Conservation (phyloP, 2,888 invertebrate species). For the Embidobia sp. region DNA sequence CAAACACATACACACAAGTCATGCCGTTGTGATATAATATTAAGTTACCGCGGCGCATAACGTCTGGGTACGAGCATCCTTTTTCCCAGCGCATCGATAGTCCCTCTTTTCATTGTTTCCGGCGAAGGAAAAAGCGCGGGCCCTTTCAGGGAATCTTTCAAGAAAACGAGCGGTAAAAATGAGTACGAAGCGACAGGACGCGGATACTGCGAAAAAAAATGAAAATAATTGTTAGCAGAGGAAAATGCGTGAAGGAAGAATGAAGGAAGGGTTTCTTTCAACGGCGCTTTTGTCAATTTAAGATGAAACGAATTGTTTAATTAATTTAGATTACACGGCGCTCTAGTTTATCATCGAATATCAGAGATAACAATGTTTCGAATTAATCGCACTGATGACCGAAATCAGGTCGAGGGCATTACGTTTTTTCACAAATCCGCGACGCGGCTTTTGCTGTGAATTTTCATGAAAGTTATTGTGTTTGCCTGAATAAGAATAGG, state of each 20-base stretch:
- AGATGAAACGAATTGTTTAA: no score
- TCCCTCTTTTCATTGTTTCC: conserved; percentile 23
- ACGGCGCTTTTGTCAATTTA: background rate
- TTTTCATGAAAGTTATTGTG: no score
- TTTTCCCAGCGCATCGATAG: conserved; percentile 20
- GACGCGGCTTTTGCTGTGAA: no score
- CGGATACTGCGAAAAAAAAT: no score
- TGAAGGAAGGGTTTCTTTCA: background rate
- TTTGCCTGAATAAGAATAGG: no score
- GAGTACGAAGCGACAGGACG: no score
- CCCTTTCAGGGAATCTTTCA: no score
- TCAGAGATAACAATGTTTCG: conserved; percentile 18
- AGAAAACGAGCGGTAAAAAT: no score
- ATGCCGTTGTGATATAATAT: conserved; percentile 42
- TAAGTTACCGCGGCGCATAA: conserved; percentile 27
- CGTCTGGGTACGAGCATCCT: conserved; percentile 27
- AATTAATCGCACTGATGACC: background rate
- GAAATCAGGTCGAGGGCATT: conserved; percentile 11
- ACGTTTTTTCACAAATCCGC: background rate
- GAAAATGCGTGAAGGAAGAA: no score
- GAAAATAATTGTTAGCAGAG: no score
- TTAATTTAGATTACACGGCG: conserved; percentile 16
- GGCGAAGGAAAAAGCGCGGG: no score
- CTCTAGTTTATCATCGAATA: conserved; percentile 19
- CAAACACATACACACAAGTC: no score